Conservation (phyloP, 2,113 vertebrate species). For the Coptodon bakossiorum region DNA sequence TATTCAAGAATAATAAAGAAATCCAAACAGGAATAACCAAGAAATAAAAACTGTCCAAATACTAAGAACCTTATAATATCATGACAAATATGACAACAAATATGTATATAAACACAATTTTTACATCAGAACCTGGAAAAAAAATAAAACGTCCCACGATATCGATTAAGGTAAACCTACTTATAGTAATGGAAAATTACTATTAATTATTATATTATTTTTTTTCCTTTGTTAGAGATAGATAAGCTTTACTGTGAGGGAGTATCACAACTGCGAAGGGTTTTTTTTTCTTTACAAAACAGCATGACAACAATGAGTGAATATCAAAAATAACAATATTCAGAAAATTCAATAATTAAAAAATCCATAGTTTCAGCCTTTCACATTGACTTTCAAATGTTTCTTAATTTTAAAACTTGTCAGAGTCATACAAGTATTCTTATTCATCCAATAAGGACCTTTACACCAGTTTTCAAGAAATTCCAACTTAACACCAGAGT, state of each 20-base stretch:
- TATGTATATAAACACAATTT: not conserved
- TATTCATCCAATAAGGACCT: not conserved
- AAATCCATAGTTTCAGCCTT: not conserved
- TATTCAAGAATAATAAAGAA: not conserved
- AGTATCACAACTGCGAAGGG: not conserved
- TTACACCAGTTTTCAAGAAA: not conserved
- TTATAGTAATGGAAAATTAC: no score
- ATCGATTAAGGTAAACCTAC: not conserved
- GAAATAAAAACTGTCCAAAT: not conserved
- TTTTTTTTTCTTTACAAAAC: not conserved
- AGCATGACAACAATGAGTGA: not conserved
- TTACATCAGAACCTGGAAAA: not conserved
- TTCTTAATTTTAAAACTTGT: not conserved
- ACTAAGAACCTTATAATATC: not conserved
- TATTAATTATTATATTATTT: no score
- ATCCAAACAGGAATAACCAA: not conserved
- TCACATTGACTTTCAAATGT: not conserved
- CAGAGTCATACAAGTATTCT: not conserved
- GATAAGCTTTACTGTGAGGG: not conserved
- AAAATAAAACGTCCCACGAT: not conserved
- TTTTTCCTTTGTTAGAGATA: not conserved
- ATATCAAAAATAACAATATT: not conserved
- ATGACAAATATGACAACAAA: not conserved
- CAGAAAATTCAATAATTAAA: not conserved
- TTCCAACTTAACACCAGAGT: not conserved